Evolutionary conservation across 2,113 vertebrate species (phyloP).

Genomic region (Crotalus horridus): DNA sequence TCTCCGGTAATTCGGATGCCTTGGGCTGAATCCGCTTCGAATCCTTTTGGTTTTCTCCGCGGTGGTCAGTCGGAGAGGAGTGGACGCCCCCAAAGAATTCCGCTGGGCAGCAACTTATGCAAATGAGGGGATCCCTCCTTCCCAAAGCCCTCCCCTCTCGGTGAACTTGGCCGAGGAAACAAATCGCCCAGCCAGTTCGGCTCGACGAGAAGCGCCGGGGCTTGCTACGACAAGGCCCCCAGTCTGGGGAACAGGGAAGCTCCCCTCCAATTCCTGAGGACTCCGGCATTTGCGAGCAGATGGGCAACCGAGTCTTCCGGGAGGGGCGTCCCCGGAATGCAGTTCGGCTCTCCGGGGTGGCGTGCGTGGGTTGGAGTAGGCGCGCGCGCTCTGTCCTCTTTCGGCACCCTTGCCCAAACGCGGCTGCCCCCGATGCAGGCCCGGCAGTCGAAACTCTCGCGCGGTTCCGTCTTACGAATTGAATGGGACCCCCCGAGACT

Average conservation of each 20-base stretch:
- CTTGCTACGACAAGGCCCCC: neutral
- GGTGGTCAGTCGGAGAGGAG: no score
- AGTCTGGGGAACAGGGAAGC: neutral
- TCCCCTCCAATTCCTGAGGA: neutral
- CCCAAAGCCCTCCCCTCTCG: neutral
- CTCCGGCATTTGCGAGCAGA: neutral
- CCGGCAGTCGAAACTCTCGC: constrained; percentile 16
- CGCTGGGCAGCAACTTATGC: neutral
- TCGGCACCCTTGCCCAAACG: neutral
- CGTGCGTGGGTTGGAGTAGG: neutral
- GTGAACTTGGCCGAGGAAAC: neutral
- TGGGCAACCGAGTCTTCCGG: neutral
- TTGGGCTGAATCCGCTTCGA: neutral
- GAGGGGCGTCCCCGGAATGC: neutral
- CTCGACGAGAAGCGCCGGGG: neutral
- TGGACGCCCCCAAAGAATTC: neutral
- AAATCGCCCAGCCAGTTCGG: neutral
- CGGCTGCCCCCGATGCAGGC: constrained; percentile 4
- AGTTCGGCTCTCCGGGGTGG: neutral
- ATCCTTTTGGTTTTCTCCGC: neutral
- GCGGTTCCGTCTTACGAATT: neutral
- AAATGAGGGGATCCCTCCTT: neutral
- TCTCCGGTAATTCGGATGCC: neutral
- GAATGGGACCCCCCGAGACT: neutral
- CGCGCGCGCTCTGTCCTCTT: neutral